phyloP scores from a whole-genome alignment of 1,140 invertebrate species.

The Helicoverpa zea region DNA sequence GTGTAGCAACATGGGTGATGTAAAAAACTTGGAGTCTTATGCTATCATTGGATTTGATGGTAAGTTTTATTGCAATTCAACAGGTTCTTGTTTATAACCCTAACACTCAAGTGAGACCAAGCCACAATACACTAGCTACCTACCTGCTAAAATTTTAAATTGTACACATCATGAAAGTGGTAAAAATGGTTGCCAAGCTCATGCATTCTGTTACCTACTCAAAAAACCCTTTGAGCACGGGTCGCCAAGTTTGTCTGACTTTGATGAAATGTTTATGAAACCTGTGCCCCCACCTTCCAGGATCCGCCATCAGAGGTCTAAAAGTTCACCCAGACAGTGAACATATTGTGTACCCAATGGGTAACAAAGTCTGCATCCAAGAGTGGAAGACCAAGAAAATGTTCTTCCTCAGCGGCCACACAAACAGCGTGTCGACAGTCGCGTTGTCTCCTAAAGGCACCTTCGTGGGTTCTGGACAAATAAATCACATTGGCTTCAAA shows the following conservation, averaged over 20 bases:
- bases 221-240: too few species aligned
- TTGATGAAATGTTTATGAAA: background rate
- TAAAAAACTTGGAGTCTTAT: constrained; percentile 88
- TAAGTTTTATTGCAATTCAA: constrained; percentile 65
- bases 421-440: constrained; percentile 94
- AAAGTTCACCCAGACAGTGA: constrained; percentile 92
- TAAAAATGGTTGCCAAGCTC: too few species aligned
- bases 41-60: constrained; percentile 93
- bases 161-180: too few species aligned
- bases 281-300: constrained; percentile 74
- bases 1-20: constrained; percentile 73
- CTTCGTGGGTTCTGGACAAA: constrained; percentile 95
- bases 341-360: constrained; percentile 94
- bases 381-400: constrained; percentile 91
- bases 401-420: constrained; percentile 93
- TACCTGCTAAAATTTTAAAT: too few species aligned
- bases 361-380: constrained; percentile 94
- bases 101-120: too few species aligned
- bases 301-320: constrained; percentile 90
- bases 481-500: constrained; percentile 96
- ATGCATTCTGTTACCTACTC: too few species aligned
- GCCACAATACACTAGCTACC: too few species aligned
- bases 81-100: too few species aligned
- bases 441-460: constrained; percentile 92
- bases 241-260: too few species aligned